A percentile compares a stretch with the other conserved stretches of the same genome.
phyloP scores from a whole-genome alignment of 2,113 vertebrate genomes.

The Seriola dumerili region DNA sequence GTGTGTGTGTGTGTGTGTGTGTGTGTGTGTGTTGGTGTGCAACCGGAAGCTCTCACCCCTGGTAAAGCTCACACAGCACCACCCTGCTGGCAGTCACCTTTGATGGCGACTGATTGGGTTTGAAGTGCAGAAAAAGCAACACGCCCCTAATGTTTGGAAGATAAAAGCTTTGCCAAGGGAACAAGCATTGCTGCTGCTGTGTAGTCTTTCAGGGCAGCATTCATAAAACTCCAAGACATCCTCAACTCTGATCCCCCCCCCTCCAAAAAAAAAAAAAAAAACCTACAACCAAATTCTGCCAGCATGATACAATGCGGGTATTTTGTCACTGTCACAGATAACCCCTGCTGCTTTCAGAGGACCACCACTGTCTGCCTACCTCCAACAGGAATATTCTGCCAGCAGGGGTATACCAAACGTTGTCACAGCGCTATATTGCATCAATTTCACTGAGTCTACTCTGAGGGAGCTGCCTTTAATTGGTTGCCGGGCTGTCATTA shows the following conservation, averaged over 20 bases:
- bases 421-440: constrained; percentile 37
- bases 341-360: constrained; percentile 39
- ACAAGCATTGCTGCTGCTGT: neutral
- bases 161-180: constrained; percentile 63
- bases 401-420: constrained; percentile 13
- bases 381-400: constrained; percentile 19
- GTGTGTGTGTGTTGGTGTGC: neutral
- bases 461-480: constrained; percentile 66
- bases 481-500: constrained; percentile 73
- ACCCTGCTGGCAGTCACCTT: constrained; percentile 58
- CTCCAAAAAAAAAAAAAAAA: neutral
- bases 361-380: constrained; percentile 12
- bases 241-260: constrained; percentile 13
- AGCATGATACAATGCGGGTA: constrained; percentile 5
- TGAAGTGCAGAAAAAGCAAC: constrained; percentile 57
- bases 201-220: neutral
- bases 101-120: constrained; percentile 66
- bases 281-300: constrained; percentile 31
- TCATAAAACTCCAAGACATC: constrained; percentile 5
- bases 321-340: constrained; percentile 36
- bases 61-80: constrained; percentile 36
- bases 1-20: constrained; percentile 4
- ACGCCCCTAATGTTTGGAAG: constrained; percentile 37
- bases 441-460: constrained; percentile 48
- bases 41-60: constrained; percentile 14